phyloP scores from a whole-genome alignment of 1,140 invertebrate species.

The Antheraea pernyi region DNA sequence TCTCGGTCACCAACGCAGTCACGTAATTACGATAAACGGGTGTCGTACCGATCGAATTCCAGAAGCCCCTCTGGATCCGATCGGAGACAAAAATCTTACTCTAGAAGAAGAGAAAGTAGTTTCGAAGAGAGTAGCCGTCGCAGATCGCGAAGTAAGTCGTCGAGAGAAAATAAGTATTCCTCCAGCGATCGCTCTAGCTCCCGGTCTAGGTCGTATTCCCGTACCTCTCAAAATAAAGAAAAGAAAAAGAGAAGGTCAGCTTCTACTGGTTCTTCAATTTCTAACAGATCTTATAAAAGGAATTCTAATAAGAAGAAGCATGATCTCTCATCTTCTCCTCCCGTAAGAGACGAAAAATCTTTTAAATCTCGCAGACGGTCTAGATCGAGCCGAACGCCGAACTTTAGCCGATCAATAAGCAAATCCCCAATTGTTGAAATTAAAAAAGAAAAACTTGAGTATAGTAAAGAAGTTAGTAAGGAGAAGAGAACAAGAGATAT shows the following conservation, averaged over 20 bases:
- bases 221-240: conserved; percentile 37
- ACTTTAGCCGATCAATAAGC: conserved; percentile 32
- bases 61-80: conserved; percentile 58
- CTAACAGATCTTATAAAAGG: conserved; percentile 56
- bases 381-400: conserved; percentile 36
- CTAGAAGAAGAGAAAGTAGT: conserved; percentile 52
- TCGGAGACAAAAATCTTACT: conserved; percentile 45
- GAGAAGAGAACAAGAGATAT: conserved; percentile 18
- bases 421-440: conserved; percentile 31
- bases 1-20: conserved; percentile 37
- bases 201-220: conserved; percentile 55
- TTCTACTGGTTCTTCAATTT: conserved; percentile 50
- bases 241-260: conserved; percentile 41
- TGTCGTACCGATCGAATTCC: conserved; percentile 48
- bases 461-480: conserved; percentile 45
- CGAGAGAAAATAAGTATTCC: conserved; percentile 40
- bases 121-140: conserved; percentile 40
- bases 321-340: conserved; percentile 28
- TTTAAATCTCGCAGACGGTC: conserved; percentile 35
- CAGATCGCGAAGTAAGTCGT: conserved; percentile 47
- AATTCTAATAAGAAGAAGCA: conserved; percentile 28
- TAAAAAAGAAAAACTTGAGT: conserved; percentile 36
- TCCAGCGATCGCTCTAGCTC: conserved; percentile 58
- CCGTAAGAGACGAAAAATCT: conserved; percentile 39
- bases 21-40: conserved; percentile 33